These are phyloP conservation scores for Encarsia formosa DNA, from an alignment of 2,888 invertebrate genomes.

Conservation along the genomic window DNA sequence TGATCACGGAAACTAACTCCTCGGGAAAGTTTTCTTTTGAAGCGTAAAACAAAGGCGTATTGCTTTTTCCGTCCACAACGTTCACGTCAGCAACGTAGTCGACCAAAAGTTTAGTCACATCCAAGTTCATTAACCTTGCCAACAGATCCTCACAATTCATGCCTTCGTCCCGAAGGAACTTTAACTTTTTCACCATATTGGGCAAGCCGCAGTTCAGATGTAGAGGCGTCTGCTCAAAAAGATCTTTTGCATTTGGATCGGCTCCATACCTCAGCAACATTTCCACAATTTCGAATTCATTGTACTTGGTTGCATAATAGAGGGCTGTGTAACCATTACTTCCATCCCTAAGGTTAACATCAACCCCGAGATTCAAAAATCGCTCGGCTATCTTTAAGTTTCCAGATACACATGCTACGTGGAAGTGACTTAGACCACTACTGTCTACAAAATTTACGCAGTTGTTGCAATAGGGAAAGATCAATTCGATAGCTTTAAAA, in stretches of 20 bases:
- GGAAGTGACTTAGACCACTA: constrained; percentile 6
- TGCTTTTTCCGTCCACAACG: background rate
- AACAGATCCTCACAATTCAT: too few relatives aligned
- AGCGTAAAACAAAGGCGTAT: constrained; percentile 1
- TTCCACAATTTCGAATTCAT: background rate
- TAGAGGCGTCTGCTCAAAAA: background rate
- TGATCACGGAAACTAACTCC: background rate
- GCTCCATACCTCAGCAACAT: constrained; percentile 4
- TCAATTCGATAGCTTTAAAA: background rate
- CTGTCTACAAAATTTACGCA: constrained; percentile 1
- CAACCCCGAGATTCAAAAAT: background rate
- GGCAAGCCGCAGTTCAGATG: constrained; percentile 1
- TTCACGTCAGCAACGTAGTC: background rate
- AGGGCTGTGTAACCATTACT: background rate
- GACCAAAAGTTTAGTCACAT: background rate
- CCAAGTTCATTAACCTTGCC: too few relatives aligned
- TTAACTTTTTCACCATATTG: too few relatives aligned
- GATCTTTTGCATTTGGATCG: background rate
- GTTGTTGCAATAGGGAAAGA: background rate
- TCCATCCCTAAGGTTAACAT: background rate
- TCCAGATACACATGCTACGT: constrained; percentile 8
- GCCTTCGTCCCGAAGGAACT: too few relatives aligned
- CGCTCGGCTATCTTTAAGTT: background rate
- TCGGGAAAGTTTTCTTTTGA: background rate
- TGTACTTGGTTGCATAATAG: constrained; percentile 5